phyloP scores from a whole-genome alignment of 2,113 vertebrate species.

The Struthidea cinerea region DNA sequence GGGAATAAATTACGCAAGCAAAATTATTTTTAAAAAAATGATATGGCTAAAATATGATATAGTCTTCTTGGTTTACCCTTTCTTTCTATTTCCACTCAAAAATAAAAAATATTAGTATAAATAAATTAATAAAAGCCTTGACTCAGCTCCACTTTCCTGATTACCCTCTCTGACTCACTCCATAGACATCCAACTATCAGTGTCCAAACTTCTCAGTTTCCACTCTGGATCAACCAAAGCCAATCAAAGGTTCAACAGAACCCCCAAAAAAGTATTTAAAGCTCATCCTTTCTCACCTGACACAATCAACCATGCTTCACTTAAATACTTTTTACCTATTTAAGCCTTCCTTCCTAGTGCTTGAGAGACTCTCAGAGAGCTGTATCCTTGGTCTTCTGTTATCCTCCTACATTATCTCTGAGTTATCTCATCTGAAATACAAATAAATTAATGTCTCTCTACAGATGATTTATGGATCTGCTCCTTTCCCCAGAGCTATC shows the following conservation, averaged over 20 bases:
- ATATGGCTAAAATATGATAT: background rate
- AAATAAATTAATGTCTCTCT: background rate
- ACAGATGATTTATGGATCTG: background rate
- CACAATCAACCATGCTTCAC: background rate
- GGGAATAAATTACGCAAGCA: background rate
- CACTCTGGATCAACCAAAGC: background rate
- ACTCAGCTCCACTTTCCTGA: background rate
- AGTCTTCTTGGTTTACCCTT: background rate
- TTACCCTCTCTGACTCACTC: background rate
- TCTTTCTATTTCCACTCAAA: background rate
- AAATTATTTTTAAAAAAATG: fast-evolving
- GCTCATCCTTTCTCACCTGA: background rate
- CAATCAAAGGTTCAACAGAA: background rate
- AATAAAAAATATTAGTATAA: background rate
- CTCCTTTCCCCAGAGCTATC: background rate
- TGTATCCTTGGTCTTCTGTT: background rate
- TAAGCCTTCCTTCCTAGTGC: background rate
- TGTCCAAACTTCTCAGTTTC: background rate
- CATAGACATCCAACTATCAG: background rate
- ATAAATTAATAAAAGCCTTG: background rate
- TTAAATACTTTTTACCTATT: background rate
- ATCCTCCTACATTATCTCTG: background rate
- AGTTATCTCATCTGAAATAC: background rate
- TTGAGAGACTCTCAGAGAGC: background rate
- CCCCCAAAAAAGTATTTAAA: background rate